Evolutionary conservation across 2,797 vertebrate genomes (phyloP).

Genomic region (Poeciliopsis paucimaculata): DNA sequence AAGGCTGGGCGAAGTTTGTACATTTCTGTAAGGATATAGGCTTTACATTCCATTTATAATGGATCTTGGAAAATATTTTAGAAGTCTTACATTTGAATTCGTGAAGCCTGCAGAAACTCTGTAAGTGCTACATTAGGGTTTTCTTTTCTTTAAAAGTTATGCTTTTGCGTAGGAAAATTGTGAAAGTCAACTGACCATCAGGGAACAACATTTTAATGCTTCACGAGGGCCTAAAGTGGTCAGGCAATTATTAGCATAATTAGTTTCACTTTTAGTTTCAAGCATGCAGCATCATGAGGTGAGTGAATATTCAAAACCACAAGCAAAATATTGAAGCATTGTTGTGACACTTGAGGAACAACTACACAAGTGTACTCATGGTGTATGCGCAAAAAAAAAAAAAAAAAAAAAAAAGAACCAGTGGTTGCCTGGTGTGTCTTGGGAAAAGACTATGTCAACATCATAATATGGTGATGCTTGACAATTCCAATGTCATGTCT

Average conservation of each 20-base stretch:
- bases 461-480: neutral
- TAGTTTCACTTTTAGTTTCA: neutral
- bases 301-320: neutral
- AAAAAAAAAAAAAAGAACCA: neutral
- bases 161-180: neutral
- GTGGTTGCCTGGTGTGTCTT: neutral
- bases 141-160: neutral
- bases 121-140: neutral
- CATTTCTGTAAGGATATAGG: too few relatives aligned
- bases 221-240: neutral
- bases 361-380: neutral
- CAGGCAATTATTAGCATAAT: neutral
- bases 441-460: neutral
- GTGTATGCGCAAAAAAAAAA: neutral
- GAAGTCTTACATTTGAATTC: too few relatives aligned
- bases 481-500: neutral
- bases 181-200: neutral
- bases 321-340: neutral
- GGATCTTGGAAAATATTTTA: too few relatives aligned
- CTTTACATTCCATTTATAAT: too few relatives aligned
- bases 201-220: neutral
- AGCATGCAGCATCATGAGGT: too few relatives aligned
- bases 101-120: too few relatives aligned
- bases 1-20: too few relatives aligned
- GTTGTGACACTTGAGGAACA: neutral